phyloP scores from a whole-genome alignment of 2,113 vertebrate genomes.

The Noctilio leporinus region DNA sequence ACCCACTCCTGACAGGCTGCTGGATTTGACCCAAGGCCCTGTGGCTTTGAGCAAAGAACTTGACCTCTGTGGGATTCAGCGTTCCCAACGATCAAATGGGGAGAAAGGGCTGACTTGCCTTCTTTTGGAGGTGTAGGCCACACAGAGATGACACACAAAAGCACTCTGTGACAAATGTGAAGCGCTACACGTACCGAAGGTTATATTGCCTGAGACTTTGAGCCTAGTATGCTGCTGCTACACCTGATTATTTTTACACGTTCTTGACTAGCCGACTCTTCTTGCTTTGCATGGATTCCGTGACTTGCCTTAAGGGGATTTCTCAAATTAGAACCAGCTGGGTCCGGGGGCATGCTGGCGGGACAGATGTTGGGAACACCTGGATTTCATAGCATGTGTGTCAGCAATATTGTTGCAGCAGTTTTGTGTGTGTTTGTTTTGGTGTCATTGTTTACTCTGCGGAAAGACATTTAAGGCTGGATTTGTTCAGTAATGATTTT shows the following conservation, averaged over 20 bases:
- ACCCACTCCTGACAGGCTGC: not conserved
- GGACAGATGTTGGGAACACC: not conserved
- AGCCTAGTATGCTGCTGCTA: not conserved
- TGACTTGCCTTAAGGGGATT: not conserved
- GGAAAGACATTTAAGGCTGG: not conserved
- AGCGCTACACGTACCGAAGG: not conserved
- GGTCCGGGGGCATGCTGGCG: not conserved
- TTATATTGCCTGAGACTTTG: not conserved
- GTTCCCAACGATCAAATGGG: slow-evolving; percentile 35
- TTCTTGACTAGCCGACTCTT: not conserved
- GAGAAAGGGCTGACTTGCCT: not conserved
- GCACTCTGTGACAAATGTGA: slow-evolving; percentile 19
- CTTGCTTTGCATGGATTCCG: not conserved
- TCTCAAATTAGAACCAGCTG: not conserved
- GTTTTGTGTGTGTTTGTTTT: not conserved
- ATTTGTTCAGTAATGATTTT: not conserved
- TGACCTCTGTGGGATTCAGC: not conserved
- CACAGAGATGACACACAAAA: not conserved
- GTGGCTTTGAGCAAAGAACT: not conserved
- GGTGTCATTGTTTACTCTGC: not conserved
- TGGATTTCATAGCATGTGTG: not conserved
- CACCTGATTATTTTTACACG: not conserved
- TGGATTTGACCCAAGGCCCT: not conserved
- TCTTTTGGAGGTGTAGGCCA: not conserved
- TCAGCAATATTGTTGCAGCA: not conserved